phyloP scores from a whole-genome alignment of 2,113 vertebrate species.

The Carassius auratus region DNA sequence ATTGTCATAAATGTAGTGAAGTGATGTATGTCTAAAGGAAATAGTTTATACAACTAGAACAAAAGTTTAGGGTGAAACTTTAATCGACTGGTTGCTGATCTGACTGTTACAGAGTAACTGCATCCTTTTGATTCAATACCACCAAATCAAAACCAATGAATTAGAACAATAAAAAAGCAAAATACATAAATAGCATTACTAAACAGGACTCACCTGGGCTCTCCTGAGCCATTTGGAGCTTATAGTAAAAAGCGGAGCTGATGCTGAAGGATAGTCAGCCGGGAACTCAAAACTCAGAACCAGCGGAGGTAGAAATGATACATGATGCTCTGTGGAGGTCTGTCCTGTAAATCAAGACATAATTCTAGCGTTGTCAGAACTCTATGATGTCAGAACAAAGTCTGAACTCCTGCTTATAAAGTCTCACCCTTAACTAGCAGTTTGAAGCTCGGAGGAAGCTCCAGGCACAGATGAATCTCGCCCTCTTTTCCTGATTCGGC shows the following conservation, averaged over 20 bases:
- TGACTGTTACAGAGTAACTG: too few relatives aligned
- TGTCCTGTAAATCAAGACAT: constrained; percentile 71
- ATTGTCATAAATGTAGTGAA: too few relatives aligned
- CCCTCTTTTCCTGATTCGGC: constrained; percentile 85
- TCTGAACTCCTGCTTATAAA: too few relatives aligned
- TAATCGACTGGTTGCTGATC: too few relatives aligned
- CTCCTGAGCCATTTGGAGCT: constrained; percentile 94
- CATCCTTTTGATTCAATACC: neutral
- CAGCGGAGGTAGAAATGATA: constrained; percentile 91
- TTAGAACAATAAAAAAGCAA: neutral
- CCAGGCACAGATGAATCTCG: constrained; percentile 88
- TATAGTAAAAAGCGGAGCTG: constrained; percentile 86
- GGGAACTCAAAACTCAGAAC: constrained; percentile 94
- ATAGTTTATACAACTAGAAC: too few relatives aligned
- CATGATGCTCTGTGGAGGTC: constrained; percentile 77
- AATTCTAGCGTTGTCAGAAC: neutral
- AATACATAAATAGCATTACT: neutral
- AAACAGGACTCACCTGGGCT: constrained; percentile 79
- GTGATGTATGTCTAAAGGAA: too few relatives aligned
- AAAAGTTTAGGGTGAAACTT: too few relatives aligned
- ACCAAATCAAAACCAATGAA: neutral
- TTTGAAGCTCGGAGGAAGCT: constrained; percentile 88
- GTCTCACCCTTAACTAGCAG: constrained; percentile 84
- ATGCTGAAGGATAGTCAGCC: constrained; percentile 86
- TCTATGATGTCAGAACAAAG: too few relatives aligned